Conservation (phyloP, 2,888 invertebrate species). For the Ashinkailepas kermadecensis region DNA sequence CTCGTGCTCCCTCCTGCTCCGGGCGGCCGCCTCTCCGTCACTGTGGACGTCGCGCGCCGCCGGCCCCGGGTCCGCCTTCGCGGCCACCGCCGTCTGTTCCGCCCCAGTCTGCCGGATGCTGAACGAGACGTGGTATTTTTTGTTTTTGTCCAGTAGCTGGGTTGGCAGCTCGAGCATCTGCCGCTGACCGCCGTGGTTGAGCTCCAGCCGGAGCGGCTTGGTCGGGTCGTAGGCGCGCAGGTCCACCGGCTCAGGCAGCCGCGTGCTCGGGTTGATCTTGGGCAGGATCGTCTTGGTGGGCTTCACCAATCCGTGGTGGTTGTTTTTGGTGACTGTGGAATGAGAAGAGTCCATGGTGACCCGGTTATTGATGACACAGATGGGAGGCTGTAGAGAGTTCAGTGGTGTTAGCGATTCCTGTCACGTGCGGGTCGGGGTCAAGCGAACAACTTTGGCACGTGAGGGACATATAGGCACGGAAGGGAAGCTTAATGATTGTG, state of each 20-base stretch:
- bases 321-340: conserved; percentile 61
- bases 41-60: neutral
- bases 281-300: conserved; percentile 28
- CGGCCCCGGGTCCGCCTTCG: too few relatives aligned
- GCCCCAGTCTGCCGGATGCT: conserved; percentile 51
- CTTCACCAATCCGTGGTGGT: conserved; percentile 71
- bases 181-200: conserved; percentile 74
- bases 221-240: conserved; percentile 40
- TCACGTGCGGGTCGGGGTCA: too few relatives aligned
- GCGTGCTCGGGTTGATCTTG: conserved; percentile 24
- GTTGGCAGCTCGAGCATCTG: conserved; percentile 74
- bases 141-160: conserved; percentile 76
- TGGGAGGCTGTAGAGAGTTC: too few relatives aligned
- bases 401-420: too few relatives aligned
- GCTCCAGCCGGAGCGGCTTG: conserved; percentile 54
- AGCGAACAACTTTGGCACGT: too few relatives aligned
- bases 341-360: too few relatives aligned
- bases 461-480: too few relatives aligned
- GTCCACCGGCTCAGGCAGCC: conserved; percentile 37
- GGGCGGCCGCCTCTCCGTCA: neutral
- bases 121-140: conserved; percentile 85
- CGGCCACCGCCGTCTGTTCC: too few relatives aligned
- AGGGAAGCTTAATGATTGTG: too few relatives aligned
- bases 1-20: neutral
- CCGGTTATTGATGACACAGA: too few relatives aligned